Base-by-base conservation (phyloP, 2,113 vertebrate genomes). In the Terrapene triunguis region DNA sequence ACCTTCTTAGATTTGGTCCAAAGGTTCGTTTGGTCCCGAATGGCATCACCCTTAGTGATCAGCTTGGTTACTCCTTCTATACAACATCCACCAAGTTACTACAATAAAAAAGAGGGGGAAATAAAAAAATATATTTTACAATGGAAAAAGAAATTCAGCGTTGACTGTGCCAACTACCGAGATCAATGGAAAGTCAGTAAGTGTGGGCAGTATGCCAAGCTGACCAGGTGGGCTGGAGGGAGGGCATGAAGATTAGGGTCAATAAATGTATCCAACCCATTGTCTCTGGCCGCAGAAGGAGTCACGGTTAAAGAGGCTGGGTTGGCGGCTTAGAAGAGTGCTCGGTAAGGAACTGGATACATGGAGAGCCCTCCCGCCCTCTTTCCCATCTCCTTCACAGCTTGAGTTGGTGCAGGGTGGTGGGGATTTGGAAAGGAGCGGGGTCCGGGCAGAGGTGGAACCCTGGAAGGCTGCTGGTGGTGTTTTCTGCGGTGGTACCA, bases 61-160 rank as follows among this genome's bases (percentile, higher is more conserved):
- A 76, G 84, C 88, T 95, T 50, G 55, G 82, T 95, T 96, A 83
- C 89, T 93, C 80, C 80, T 97, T 96, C 94, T 95, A 85, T 94
- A 97, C 91, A 95, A 95, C 87, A 89, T 83, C 95, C 96, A 96
- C 80, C 95, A 86, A 97, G 95, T 96, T 97, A 97, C 91, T 95
- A 82, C 78, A 59, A 94, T 5, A 82, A 89, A 93, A 97, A 94
- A 79, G 57, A 90, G 92, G 24, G 89, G 84, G 90, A 7, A 29
- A 38, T 21, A 54, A 92, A 62, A 44, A 42, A 69, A 80, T 44
- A 81, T 79, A 78, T 54, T 94, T 92, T 81, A 91, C 83, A 96
- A 74, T 51, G 47, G 7, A 84, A 91, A 85, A 57, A 93, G 89
- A 85, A 51, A 13, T 65, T 89, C 79, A 51, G 44, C 90, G 92